Conservation (phyloP, 2,113 vertebrate genomes). For the Sisor rabdophorus region DNA sequence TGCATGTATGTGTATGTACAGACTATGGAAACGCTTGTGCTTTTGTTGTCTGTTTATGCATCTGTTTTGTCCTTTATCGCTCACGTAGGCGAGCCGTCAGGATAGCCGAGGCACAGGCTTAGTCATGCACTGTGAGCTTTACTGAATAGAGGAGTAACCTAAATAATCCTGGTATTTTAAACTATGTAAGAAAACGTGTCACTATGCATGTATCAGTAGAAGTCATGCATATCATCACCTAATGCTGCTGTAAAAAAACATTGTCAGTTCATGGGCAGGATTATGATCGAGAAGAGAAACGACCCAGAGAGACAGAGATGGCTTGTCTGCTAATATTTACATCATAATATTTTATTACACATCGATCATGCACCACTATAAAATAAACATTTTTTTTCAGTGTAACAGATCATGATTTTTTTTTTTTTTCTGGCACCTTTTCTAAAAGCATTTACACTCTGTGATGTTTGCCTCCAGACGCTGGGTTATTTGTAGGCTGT, state of each 20-base stretch:
- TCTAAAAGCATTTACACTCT: background rate
- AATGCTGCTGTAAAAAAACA: background rate
- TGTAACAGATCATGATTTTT: background rate
- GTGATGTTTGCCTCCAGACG: background rate
- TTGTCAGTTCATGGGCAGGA: background rate
- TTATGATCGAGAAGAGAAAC: background rate
- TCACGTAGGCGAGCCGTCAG: background rate
- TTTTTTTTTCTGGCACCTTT: background rate
- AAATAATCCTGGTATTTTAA: background rate
- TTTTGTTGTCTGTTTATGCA: conserved; percentile 43
- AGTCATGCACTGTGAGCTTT: conserved; percentile 1
- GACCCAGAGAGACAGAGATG: background rate
- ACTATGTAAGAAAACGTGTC: background rate
- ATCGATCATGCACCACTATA: background rate
- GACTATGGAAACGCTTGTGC: background rate
- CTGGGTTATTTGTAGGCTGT: background rate
- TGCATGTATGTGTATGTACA: conserved; percentile 6
- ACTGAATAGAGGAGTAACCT: background rate
- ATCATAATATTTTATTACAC: background rate
- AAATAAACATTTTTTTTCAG: too few relatives aligned
- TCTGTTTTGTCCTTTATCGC: conserved; percentile 3
- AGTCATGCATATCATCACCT: background rate
- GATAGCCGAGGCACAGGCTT: conserved; percentile 13
- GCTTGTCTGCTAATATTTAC: background rate
- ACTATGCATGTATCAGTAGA: background rate